Evolutionary conservation across 2,797 vertebrate species (phyloP), one percentile per base, ranked within the genome.

Genomic region (Pipistrellus pipistrellus): DNA sequence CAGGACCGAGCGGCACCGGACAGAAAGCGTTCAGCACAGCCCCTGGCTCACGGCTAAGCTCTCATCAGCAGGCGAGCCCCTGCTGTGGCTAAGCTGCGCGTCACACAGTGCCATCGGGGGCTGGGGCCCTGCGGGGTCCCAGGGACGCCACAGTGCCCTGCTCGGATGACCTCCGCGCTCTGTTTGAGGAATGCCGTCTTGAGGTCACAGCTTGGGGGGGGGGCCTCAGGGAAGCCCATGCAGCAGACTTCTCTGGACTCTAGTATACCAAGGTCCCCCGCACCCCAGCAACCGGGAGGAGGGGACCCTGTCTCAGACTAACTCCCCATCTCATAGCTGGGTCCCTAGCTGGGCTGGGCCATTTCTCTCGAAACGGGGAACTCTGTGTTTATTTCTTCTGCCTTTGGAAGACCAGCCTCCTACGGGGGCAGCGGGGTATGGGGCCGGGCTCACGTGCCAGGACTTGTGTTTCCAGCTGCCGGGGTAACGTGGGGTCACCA

Each of bases 221-320:
- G 44, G 25, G 20, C 18, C 20, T 32, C 4, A 4, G 21, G 64
- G 71, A n/a, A 14, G 23, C 35, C 35, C 15, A 6, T 44, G 1
- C 2, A 41, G 10, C 4, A 18, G 17, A 0, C 73, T 41, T 68
- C 55, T 62, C 51, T 41, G 38, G 69, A 41, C 23, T 17, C 35
- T 27, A 3, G 8, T 5, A 18, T 32, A 1, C 48, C 46, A 3
- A 2, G 0, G 1, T 10, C 27, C 20, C 25, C 25, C 10, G 20
- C 0, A 1, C 20, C 46, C 55, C 77, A 23, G 62, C 4, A 3
- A 8, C 35, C 7, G 5, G 14, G 82, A 64, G 32, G 27, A 21
- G 25, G 17, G 38, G 14, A 25, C 3, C 0, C 1, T 6, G 8
- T 53, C 53, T 80, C 66, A 71, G 55, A 14, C 68, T 25, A 38